phyloP scores from a whole-genome alignment of 2,797 vertebrate genomes.

The Balearica regulorum region DNA sequence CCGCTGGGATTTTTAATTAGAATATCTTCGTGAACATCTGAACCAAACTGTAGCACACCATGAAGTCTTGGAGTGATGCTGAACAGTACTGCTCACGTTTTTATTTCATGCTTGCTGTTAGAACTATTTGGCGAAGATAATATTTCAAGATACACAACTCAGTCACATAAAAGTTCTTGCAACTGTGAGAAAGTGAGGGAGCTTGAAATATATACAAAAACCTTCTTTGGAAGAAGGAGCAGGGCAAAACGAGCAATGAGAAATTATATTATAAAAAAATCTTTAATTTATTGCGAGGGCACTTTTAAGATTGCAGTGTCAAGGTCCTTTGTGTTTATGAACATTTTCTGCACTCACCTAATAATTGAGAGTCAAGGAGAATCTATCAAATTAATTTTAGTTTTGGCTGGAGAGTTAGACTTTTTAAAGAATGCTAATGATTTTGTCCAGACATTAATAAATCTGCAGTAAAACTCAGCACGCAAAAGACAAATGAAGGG shows the following conservation, averaged over 20 bases:
- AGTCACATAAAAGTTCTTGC: background rate
- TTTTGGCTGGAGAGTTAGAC: slow-evolving; percentile 46
- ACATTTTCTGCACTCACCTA: slow-evolving; percentile 31
- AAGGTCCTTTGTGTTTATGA: slow-evolving; percentile 60
- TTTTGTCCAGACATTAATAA: slow-evolving; percentile 49
- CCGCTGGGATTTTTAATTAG: slow-evolving; percentile 45
- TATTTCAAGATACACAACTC: background rate
- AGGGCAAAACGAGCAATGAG: background rate
- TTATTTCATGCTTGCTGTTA: background rate
- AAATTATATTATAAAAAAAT: slow-evolving; percentile 13
- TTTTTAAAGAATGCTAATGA: slow-evolving; percentile 52
- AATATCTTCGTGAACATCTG: slow-evolving; percentile 21
- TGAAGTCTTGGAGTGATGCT: background rate
- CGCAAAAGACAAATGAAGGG: slow-evolving; percentile 7
- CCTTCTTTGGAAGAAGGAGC: slow-evolving; percentile 9
- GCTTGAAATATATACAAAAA: background rate
- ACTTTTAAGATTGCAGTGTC: slow-evolving; percentile 36
- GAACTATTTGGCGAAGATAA: background rate
- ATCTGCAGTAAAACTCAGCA: slow-evolving; percentile 12
- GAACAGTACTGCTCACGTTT: background rate
- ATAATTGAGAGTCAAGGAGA: slow-evolving; percentile 53
- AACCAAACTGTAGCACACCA: background rate
- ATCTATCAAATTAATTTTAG: slow-evolving; percentile 60
- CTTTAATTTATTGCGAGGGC: slow-evolving; percentile 46
- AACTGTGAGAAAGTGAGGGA: background rate